These are phyloP conservation scores for Falco cherrug DNA, from an alignment of 2,797 vertebrate genomes.

Conservation along the genomic window DNA sequence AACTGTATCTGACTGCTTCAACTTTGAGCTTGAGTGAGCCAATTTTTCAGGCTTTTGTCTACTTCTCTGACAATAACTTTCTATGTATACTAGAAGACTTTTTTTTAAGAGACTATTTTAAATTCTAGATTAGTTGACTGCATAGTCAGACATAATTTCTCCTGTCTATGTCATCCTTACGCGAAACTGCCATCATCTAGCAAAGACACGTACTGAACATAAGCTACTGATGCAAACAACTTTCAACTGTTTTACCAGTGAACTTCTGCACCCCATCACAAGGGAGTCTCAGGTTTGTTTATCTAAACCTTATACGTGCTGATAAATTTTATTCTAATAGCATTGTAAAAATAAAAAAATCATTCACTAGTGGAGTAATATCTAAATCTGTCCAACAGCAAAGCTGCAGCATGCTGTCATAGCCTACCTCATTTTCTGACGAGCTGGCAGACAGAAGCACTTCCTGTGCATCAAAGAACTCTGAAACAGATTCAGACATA, in stretches of 20 bases:
- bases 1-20: neutral
- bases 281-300: neutral
- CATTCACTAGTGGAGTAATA: neutral
- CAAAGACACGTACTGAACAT: neutral
- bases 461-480: conserved; percentile 99
- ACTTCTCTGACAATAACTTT: neutral
- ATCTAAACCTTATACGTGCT: neutral
- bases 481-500: conserved; percentile 98
- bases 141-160: neutral
- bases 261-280: neutral
- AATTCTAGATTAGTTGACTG: neutral
- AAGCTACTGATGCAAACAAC: neutral
- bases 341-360: neutral
- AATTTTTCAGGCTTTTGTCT: neutral
- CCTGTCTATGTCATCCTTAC: neutral
- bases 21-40: neutral
- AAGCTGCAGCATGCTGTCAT: neutral
- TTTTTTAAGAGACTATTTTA: neutral
- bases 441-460: conserved; percentile 98
- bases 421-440: conserved; percentile 93
- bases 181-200: neutral
- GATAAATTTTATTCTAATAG: neutral
- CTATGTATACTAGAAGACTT: neutral
- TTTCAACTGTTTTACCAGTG: neutral
- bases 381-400: neutral